Evolutionary conservation across 2,797 vertebrate genomes (phyloP).

Genomic region (Falco novaeseelandiae): DNA sequence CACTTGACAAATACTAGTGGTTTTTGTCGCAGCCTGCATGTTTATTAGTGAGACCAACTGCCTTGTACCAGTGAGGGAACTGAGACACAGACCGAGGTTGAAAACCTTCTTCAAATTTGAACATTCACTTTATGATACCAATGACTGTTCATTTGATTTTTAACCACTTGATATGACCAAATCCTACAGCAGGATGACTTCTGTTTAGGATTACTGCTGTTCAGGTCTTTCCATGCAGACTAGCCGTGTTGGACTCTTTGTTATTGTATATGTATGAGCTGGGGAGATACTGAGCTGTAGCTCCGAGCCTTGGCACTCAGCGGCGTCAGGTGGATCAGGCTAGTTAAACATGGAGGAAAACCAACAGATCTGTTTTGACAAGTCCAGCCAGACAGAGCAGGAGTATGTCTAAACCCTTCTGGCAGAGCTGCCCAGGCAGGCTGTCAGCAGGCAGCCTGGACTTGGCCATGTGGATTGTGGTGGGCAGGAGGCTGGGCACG

Average conservation of each 20-base stretch:
- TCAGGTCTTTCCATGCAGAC: neutral
- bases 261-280: neutral
- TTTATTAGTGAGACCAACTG: neutral
- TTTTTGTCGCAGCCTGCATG: neutral
- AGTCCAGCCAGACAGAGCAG: neutral
- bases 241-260: neutral
- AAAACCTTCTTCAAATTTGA: neutral
- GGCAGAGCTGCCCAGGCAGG: neutral
- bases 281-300: neutral
- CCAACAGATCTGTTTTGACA: constrained; percentile 11
- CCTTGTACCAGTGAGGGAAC: neutral
- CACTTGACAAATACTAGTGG: neutral
- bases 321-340: neutral
- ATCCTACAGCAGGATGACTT: neutral
- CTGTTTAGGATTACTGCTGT: neutral
- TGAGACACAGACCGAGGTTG: neutral
- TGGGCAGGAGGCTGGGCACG: neutral
- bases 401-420: neutral
- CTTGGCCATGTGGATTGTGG: rapidly evolving
- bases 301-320: neutral
- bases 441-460: neutral
- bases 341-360: neutral
- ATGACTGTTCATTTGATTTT: neutral
- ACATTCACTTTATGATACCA: neutral
- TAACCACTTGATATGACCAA: neutral